These are phyloP conservation scores for Butastur rufipennis DNA, from an alignment of 2,113 vertebrate species.

Conservation along the genomic window DNA sequence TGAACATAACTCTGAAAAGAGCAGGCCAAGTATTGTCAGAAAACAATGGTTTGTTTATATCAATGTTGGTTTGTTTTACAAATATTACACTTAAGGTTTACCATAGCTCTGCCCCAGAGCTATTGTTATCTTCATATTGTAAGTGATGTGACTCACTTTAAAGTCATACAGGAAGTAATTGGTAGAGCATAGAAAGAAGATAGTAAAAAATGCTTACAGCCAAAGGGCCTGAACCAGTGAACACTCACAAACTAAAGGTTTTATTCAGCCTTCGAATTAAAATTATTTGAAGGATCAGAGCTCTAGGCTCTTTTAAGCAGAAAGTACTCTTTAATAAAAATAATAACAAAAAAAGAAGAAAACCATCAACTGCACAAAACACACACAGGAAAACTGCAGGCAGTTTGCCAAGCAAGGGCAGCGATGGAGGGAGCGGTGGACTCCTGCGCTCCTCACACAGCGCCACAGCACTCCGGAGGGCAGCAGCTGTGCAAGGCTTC, in stretches of 20 bases:
- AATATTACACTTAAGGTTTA: not conserved
- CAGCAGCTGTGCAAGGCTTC: not conserved
- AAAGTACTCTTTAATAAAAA: not conserved
- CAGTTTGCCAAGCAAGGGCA: not conserved
- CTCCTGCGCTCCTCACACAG: fast-evolving
- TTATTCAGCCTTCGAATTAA: not conserved
- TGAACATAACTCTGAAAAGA: not conserved
- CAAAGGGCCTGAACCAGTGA: not conserved
- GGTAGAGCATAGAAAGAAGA: not conserved
- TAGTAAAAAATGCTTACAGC: not conserved
- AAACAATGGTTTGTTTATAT: not conserved
- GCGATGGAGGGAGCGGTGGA: fast-evolving
- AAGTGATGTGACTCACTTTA: not conserved
- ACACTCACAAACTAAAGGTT: not conserved
- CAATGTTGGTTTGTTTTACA: not conserved
- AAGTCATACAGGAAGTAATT: not conserved
- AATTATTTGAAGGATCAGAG: not conserved
- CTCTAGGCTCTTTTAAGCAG: not conserved
- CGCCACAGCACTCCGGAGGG: too few relatives aligned
- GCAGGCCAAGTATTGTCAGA: not conserved
- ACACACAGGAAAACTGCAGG: not conserved
- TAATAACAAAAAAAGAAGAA: not conserved
- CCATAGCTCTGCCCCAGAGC: not conserved
- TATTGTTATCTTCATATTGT: not conserved
- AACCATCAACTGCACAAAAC: not conserved